Base-by-base conservation (phyloP, 2,888 invertebrate species). In the Orchesellides sinensis region DNA sequence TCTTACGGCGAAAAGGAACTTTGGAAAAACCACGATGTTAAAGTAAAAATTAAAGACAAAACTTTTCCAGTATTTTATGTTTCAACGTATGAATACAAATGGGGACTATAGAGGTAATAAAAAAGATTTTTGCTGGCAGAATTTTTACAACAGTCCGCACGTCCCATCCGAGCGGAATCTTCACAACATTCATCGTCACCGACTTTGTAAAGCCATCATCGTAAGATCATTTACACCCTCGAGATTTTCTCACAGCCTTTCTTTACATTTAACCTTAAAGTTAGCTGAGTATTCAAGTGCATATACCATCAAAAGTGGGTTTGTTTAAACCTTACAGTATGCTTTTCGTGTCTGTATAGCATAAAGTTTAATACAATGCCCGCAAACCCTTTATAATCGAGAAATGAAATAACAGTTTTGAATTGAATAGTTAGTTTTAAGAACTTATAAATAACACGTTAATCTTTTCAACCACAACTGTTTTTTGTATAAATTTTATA, bases 61-160 rank as follows among this genome's bases (percentile, higher is more conserved):
- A 80, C 72, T 80, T 80, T 73, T 56, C 80, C 72, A 65, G 66
- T 80, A 80, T 80, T 66, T 80, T 80, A 80, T 72, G 56, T 69
- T 23, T 63, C 66, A 63, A 40, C 27, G 70, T 80, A 80, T 80
- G 80, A 80, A 80, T 80, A 80, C 72, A 73, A 80, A 80, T 73
- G 65, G 56, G 78, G 65, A 73, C 66, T 32, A 54, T 47, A 66
- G 54, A 29, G 17, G 72, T 66, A 80, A 80, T 72, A 80, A 80
- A 79, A 70, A 73, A 56, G 61, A 47, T 79, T 78, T 78, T 40
- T 40, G 10, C 4, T 14, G 40, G 40, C 40, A n/a, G 40, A 40
- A 40, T 40, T 40, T n/a, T 40, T 8, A 40, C 10, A 2, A 14
- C 10, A n/a, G 40, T 40, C 40, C 40, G 10, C 40, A 40, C 40